Base-by-base conservation (phyloP, 2,797 vertebrate genomes). In the Danio choprae region DNA sequence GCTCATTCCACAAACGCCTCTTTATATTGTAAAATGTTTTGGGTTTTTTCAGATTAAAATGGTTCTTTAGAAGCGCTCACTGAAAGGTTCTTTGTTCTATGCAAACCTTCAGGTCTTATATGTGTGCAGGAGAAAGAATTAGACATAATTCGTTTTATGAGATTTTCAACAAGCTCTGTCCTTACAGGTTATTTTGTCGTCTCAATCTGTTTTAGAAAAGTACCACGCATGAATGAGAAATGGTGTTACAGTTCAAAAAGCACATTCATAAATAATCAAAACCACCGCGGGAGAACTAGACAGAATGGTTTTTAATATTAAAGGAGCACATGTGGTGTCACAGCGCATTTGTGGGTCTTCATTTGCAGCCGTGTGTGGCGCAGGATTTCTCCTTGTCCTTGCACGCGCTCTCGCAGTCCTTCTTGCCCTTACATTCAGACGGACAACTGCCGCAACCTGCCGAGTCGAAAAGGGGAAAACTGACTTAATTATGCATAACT, bases 341-440 rank as follows among this genome's bases (percentile, higher is more conserved):
- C 46, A 64, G 13, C 20, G 9, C 38, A 11, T 38, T 65, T 6
- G 7, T 3, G 36, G 44, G 10, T 16, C 41, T 67, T 83, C 29
- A 83, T 72, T 83, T 83, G 73, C 77, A 80, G 78, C 77, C 83
- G 41, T 38, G 73, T 18, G 62, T 62, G 36, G 72, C 18, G 67
- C 43, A 60, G 36, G 77, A 40, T 6, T 83, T 83, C 59, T 80
- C 77, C 78, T 84, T 81, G 60, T 84, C 82, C 78, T 80, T 76
- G 68, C 82, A 70, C 8, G 67, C 60, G 62, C 50, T 67, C 53
- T 77, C 82, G 46, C 82, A 80, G 60, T 51, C 16, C 53, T 76
- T 77, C 65, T 50, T 29, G 44, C 44, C 82, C 68, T 84, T 84
- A 41, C 73, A 72, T n/a, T 43, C 67, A 1, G 77, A 77, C n/a